Percentiles rank a stretch among this genome's conserved stretches.
These are phyloP conservation scores for Amiota mariae DNA, from an alignment of 2,888 invertebrate genomes.

Conservation along the genomic window DNA sequence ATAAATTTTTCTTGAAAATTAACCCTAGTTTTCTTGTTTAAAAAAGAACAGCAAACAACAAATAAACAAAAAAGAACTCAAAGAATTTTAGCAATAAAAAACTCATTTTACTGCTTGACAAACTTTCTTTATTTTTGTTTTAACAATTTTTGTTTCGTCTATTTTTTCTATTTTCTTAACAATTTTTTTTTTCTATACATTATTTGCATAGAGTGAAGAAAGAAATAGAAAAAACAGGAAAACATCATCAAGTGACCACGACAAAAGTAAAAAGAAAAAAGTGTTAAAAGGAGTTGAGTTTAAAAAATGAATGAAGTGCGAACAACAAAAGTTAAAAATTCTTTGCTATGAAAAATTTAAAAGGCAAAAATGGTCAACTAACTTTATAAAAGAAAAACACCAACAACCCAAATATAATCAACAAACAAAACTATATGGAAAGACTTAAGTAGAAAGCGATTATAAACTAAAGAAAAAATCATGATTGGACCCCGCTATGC, in stretches of 20 bases:
- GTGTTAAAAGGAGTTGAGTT: not conserved
- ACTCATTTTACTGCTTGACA: conserved; percentile 26
- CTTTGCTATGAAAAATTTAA: conserved; percentile 14
- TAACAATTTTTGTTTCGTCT: no score
- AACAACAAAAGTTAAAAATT: conserved; percentile 27
- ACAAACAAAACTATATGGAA: not conserved
- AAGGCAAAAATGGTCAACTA: conserved; percentile 24
- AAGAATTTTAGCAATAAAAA: conserved; percentile 22
- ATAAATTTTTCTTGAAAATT: conserved; percentile 2
- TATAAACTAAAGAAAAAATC: not conserved
- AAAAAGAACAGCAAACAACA: conserved; percentile 3
- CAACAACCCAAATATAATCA: not conserved
- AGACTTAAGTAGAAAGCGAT: not conserved
- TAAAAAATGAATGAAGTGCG: conserved; percentile 26
- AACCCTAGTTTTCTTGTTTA: conserved; percentile 20
- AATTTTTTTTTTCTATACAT: not conserved
- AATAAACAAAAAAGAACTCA: no score
- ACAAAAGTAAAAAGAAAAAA: not conserved
- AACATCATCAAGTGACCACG: not conserved
- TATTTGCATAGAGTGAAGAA: no score
- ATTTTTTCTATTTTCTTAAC: not conserved
- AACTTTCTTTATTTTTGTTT: conserved; percentile 4
- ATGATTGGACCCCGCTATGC: no score
- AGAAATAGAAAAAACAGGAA: not conserved
- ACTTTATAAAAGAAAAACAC: conserved; percentile 9